Evolutionary conservation across 2,797 vertebrate genomes (phyloP).

Genomic region (Phrynocephalus vlangalii): DNA sequence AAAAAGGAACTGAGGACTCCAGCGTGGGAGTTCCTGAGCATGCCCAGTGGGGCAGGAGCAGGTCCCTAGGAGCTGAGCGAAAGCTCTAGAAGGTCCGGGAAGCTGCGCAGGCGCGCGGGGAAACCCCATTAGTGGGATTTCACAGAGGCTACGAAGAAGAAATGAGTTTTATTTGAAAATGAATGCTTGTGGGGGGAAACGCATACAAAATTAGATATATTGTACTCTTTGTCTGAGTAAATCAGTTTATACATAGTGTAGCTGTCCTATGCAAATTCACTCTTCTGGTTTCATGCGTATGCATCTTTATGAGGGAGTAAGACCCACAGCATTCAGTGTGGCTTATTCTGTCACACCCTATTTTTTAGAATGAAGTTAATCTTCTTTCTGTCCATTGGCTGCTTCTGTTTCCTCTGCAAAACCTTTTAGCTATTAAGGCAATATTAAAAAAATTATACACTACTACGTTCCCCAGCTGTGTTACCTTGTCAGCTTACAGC

Average conservation of each 20-base stretch:
- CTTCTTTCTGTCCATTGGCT: slow-evolving; percentile 3
- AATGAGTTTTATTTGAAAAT: not conserved
- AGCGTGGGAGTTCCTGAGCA: too few species aligned
- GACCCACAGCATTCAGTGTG: not conserved
- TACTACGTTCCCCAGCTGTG: not conserved
- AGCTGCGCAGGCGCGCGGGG: too few species aligned
- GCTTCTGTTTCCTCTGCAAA: not conserved
- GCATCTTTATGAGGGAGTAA: not conserved
- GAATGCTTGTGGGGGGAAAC: not conserved
- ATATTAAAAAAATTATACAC: not conserved
- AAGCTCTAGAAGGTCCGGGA: too few species aligned
- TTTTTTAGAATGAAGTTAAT: not conserved
- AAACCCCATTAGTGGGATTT: too few species aligned
- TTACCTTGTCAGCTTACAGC: not conserved
- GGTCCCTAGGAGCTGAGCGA: too few species aligned
- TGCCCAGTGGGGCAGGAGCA: too few species aligned
- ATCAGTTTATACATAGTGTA: not conserved
- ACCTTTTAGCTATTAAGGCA: slow-evolving; percentile 9
- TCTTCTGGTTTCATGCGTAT: not conserved
- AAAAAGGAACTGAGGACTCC: too few species aligned
- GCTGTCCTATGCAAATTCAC: slow-evolving; percentile 19
- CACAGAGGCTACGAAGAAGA: too few species aligned
- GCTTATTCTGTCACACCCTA: too few species aligned
- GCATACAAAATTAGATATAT: not conserved
- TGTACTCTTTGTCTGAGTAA: not conserved